Percentiles rank a stretch among this genome's conserved stretches.
Conservation (phyloP, 2,888 invertebrate genomes). For the Allophyes oxyacanthae region DNA sequence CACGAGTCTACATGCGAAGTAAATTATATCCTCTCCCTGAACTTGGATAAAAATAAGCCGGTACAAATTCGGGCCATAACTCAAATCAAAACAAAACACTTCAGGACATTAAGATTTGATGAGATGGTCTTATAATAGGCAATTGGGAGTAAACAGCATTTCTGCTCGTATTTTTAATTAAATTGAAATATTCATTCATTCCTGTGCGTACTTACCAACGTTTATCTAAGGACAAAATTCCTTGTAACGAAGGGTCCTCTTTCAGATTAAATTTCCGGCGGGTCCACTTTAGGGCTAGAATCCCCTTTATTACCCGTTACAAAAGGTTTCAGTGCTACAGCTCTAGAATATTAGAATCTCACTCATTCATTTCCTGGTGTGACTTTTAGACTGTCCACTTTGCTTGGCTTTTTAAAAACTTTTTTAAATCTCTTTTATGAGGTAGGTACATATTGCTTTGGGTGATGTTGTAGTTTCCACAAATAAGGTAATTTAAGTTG, state of each 20-base stretch:
- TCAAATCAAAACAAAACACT: conserved; percentile 55
- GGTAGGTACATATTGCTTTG: too few relatives aligned
- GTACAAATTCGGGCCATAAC: conserved; percentile 58
- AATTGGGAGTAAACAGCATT: conserved; percentile 68
- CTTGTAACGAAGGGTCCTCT: conserved; percentile 79
- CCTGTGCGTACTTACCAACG: conserved; percentile 74
- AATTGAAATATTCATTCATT: conserved; percentile 83
- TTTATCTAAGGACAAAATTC: conserved; percentile 85
- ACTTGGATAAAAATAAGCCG: neutral
- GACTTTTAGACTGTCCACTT: conserved; percentile 37
- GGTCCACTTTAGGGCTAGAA: conserved; percentile 84
- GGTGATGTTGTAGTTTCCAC: too few relatives aligned
- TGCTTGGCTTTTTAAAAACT: conserved; percentile 52
- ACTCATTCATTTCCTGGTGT: conserved; percentile 74
- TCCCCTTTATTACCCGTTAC: conserved; percentile 85
- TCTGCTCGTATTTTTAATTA: conserved; percentile 81
- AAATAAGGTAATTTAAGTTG: too few relatives aligned
- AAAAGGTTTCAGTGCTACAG: conserved; percentile 75
- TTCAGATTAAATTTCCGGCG: conserved; percentile 87
- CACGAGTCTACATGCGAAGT: too few relatives aligned
- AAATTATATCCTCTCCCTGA: too few relatives aligned
- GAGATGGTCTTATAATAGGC: conserved; percentile 63
- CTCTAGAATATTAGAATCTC: conserved; percentile 82
- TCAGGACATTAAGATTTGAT: conserved; percentile 57
- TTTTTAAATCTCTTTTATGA: too few relatives aligned